Base-by-base conservation (phyloP, 1,140 invertebrate species). In the Oryzaephilus surinamensis region DNA sequence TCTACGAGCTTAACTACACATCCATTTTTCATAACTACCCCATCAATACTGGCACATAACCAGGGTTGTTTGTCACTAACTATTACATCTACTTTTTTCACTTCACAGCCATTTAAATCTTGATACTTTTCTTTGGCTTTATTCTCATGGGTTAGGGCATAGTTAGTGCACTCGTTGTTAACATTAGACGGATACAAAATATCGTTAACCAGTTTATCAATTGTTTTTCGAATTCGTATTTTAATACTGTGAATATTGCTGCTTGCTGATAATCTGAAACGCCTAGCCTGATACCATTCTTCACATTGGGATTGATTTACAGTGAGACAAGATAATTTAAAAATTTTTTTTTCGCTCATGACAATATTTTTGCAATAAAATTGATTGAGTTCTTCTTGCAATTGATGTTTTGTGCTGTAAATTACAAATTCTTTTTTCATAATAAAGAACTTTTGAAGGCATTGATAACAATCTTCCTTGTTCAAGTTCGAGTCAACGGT, bases 311-410 rank as follows among this genome's bases (percentile, higher is more conserved):
- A 38, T 43, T 53, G 46, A 10, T 48, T 28, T 27, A 51, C 32
- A 46, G 58, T 57, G 45, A 21, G 11, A 21, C 10, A 17, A 26
- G 47, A 48, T 46, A 55, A 43, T 54, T 51, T 43, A 51, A 57
- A 36, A 43, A 54, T 60, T 42, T 52, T 46, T 49, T 50, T 43
- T 40, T 40, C 37, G 7, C 24, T 38, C 32, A 55, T 31, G 13
- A 48, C 31, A 47, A 57, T 51, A 28, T 52, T 37, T 35, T 42
- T 47, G n/a, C 15, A 26, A 47, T 50, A 50, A 48, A 46, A 51
- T 31, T 52, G 41, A 34, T 50, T 37, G 15, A 42, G 21, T 30
- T 29, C 33, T 34, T 50, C 45, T 45, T 51, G 32, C 29, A 38
- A 35, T 21, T 18, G 34, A 28, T 24, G 38, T 30, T 28, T 12